Conservation (phyloP, 2,113 vertebrate genomes). For the Glareola pratincola region DNA sequence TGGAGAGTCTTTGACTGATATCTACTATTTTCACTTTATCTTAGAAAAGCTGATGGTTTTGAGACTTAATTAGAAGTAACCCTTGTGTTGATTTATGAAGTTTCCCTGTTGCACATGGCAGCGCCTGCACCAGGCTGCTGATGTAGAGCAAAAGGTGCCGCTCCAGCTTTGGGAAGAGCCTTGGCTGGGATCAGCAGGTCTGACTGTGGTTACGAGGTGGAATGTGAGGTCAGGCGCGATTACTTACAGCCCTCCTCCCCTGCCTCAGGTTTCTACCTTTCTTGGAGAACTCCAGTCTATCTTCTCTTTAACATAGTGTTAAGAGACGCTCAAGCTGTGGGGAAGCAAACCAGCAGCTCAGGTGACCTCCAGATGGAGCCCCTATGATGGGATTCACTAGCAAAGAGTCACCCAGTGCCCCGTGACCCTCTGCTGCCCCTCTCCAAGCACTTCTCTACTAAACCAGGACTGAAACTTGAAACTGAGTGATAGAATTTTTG, state of each 20-base stretch:
- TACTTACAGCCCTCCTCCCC: not conserved
- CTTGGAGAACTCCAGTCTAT: not conserved
- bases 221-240: not conserved
- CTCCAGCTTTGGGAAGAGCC: not conserved
- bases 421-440: not conserved
- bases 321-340: not conserved
- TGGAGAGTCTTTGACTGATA: not conserved
- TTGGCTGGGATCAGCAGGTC: not conserved
- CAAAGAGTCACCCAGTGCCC: not conserved
- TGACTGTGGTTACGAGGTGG: not conserved
- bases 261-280: not conserved
- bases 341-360: not conserved
- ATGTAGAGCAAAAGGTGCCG: not conserved
- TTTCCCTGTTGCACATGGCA: not conserved
- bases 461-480: not conserved
- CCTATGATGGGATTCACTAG: rapidly evolving
- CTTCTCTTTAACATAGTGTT: not conserved
- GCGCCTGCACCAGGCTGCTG: not conserved
- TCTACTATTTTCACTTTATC: not conserved
- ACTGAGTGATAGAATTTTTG: not conserved
- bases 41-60: not conserved
- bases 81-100: not conserved
- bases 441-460: not conserved
- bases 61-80: not conserved
- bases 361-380: not conserved